These are phyloP conservation scores for Aquatica leii DNA, from an alignment of 2,888 invertebrate genomes.

Conservation along the genomic window DNA sequence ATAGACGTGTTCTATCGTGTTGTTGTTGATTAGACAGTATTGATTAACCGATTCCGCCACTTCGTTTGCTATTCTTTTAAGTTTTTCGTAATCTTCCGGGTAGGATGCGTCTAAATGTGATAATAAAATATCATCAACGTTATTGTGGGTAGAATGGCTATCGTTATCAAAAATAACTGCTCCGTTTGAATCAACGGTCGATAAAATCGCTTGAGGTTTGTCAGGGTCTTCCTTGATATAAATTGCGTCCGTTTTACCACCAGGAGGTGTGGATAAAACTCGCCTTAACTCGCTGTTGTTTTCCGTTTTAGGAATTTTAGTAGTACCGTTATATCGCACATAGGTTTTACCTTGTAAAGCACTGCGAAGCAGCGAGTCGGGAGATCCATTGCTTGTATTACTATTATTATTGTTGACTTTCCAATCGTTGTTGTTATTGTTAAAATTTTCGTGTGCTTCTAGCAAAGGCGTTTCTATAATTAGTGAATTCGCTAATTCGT, in stretches of 20 bases:
- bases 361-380: conserved; percentile 81
- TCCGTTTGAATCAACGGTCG: conserved; percentile 58
- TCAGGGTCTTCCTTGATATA: conserved; percentile 56
- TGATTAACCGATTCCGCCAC: conserved; percentile 80
- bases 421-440: conserved; percentile 85
- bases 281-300: conserved; percentile 65
- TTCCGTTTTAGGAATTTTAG: conserved; percentile 51
- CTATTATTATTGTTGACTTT: conserved; percentile 69
- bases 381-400: conserved; percentile 51
- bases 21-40: conserved; percentile 66
- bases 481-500: conserved; percentile 60
- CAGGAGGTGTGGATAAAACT: conserved; percentile 62
- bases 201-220: conserved; percentile 57
- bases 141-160: conserved; percentile 61
- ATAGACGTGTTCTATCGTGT: conserved; percentile 66
- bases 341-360: conserved; percentile 82
- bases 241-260: conserved; percentile 59
- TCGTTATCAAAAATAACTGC: conserved; percentile 53
- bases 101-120: conserved; percentile 74
- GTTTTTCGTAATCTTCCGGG: conserved; percentile 84
- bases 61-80: conserved; percentile 84
- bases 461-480: conserved; percentile 66
- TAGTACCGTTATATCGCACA: conserved; percentile 58
- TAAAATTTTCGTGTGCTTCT: conserved; percentile 65
- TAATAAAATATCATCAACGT: conserved; percentile 74